Evolutionary conservation across 2,888 invertebrate species (phyloP), one percentile per base, ranked within the genome.

Genomic region (Ethmia dodecea): DNA sequence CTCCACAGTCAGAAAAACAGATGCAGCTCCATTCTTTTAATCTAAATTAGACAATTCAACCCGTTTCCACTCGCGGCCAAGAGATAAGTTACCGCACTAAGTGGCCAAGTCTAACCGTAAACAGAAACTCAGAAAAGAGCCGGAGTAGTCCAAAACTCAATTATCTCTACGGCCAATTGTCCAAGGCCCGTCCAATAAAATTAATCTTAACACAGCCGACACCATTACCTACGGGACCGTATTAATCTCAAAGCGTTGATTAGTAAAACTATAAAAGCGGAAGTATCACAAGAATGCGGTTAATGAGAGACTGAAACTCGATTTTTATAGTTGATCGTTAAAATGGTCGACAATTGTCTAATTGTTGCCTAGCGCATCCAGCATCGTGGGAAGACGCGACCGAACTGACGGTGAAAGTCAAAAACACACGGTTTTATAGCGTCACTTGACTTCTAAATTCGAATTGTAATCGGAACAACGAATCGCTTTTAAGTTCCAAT

Each of bases 251-350:
- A 66, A 65, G 76, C 79, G 80, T 84, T 84, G 84, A 84, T 84
- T 84, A 84, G 81, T 83, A 77, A 81, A 83, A 83, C 84, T 86
- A 84, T 86, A 84, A 86, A 84, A 79, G 79, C 80, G 83, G 84
- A 84, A 84, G 81, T 84, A 81, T 83, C 79, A 76, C 66, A 79
- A 71, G 84, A 86, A 86, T 86, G 84, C 77, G 80, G 83, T 80
- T 81, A 84, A 83, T 84, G 83, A 83, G 79, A 72, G 73, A 49
- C 75, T 75, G 69, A 78, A 80, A 75, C 77, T 72, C 65, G 75
- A 76, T 81, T 86, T 18, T 84, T 84, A 83, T 81, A 69, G 78
- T 52, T 59, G 76, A 75, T 78, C 80, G 80, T 81, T 79, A 83
- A 80, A 81, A 72, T 71, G 77, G 71, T 77, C 80, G 79, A 78